Conservation (phyloP, 2,797 vertebrate species). For the Danio tinwini region DNA sequence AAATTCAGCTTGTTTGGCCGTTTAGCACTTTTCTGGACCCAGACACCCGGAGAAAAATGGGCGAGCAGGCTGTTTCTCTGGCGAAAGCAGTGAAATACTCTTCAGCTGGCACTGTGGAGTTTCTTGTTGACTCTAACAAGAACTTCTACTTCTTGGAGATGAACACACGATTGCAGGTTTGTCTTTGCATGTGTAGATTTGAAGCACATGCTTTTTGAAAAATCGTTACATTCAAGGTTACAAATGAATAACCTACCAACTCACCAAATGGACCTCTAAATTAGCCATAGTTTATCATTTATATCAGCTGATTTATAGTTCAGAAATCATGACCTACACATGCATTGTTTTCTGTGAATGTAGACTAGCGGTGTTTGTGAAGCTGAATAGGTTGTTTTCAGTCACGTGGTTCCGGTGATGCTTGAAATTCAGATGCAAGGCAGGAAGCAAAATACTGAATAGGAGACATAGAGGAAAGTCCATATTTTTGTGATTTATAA, state of each 20-base stretch:
- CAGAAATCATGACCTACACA: too few relatives aligned
- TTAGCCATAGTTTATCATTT: not conserved
- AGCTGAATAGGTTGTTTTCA: too few relatives aligned
- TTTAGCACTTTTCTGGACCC: slow-evolving; percentile 91
- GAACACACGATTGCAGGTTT: slow-evolving; percentile 98
- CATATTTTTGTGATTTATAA: too few relatives aligned
- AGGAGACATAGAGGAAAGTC: too few relatives aligned
- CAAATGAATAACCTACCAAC: not conserved
- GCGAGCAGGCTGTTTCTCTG: slow-evolving; percentile 95
- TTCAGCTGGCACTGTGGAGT: slow-evolving; percentile 97
- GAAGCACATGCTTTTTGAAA: not conserved
- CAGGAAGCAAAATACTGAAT: too few relatives aligned
- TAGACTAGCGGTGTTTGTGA: too few relatives aligned
- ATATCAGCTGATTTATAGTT: not conserved
- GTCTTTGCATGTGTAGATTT: not conserved
- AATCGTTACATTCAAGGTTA: not conserved
- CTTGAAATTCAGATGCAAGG: too few relatives aligned
- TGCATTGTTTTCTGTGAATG: too few relatives aligned
- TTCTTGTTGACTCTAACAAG: slow-evolving; percentile 93
- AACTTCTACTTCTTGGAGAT: slow-evolving; percentile 99
- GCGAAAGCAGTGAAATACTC: slow-evolving; percentile 95
- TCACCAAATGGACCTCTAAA: not conserved
- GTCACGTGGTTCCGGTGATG: too few relatives aligned
- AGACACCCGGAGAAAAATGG: slow-evolving; percentile 89
- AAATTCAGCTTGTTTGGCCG: slow-evolving; percentile 26